phyloP scores from a whole-genome alignment of 2,113 vertebrate genomes.

The Onychostruthus taczanowskii region DNA sequence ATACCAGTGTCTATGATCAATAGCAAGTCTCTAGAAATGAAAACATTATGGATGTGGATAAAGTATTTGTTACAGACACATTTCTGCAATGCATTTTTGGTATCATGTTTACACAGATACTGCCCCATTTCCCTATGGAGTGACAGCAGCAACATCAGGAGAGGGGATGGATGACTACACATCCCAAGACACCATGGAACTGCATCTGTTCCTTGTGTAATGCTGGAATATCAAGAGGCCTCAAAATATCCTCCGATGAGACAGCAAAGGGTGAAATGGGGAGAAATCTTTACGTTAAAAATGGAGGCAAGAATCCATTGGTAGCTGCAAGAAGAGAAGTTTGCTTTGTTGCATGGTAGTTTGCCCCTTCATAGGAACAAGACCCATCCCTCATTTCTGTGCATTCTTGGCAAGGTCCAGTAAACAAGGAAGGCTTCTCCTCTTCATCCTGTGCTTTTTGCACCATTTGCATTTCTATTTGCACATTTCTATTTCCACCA shows the following conservation, averaged over 20 bases:
- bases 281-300: neutral
- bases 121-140: neutral
- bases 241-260: neutral
- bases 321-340: neutral
- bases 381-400: neutral
- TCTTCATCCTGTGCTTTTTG: neutral
- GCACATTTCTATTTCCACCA: neutral
- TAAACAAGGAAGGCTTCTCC: neutral
- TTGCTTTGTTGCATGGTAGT: neutral
- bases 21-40: neutral
- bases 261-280: neutral
- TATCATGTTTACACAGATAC: neutral
- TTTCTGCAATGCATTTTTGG: neutral
- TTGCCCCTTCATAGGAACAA: neutral
- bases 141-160: neutral
- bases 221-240: neutral
- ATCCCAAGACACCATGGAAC: neutral
- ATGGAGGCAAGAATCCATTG: neutral
- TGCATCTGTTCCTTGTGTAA: neutral
- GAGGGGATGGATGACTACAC: neutral
- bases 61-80: neutral
- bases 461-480: neutral
- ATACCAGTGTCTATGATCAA: neutral
- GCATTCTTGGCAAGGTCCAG: neutral
- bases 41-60: neutral